Evolutionary conservation across 2,113 vertebrate genomes (phyloP), one percentile per base, ranked within the genome.

Genomic region (Mellivora capensis): DNA sequence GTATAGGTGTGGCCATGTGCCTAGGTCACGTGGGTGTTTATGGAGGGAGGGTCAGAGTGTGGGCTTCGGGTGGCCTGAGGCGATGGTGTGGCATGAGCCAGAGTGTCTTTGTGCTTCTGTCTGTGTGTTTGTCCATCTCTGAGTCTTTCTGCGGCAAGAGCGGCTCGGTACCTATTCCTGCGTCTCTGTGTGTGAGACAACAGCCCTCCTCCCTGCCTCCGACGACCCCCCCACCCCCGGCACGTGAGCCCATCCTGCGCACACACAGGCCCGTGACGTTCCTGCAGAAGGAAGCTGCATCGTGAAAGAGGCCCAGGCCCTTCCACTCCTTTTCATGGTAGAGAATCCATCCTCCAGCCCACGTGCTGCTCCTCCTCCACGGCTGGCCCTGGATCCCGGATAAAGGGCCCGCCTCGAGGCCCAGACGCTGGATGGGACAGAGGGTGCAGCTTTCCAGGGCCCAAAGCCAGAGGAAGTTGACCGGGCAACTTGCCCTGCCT

Each of bases 401-500:
- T 76, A 67, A 93, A 94, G 67, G 83, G 67, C 89, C 76, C 7
- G 37, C 74, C 91, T 82, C 10, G 3, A 76, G 84, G 92, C 85
- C 59, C 96, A 96, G 96, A 95, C 83, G 12, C 96, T 94, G 87
- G 69, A 90, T 89, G 72, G 74, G 54, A 93, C 90, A 89, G 69
- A 97, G 90, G 69, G 87, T 62, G 71, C 37, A 92, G 95, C 88
- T 93, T 94, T 97, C 94, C 92, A 94, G 86, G 97, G 85, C 64
- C 59, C 74, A 84, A 64, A 85, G 96, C 97, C 97, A 97, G 93
- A 96, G 97, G 94, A 98, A 95, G 88, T 98, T 87, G 88, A 97
- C 82, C 1, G 34, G 97, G 97, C 96, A 94, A 37, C 79, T 47
- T 93, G 92, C 97, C 95, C 59, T 76, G 79, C 76, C 83, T 44